A percentile compares a stretch with the other conserved stretches of the same genome.
Conservation (phyloP, 2,797 vertebrate species). For the Novumbra hubbsi region DNA sequence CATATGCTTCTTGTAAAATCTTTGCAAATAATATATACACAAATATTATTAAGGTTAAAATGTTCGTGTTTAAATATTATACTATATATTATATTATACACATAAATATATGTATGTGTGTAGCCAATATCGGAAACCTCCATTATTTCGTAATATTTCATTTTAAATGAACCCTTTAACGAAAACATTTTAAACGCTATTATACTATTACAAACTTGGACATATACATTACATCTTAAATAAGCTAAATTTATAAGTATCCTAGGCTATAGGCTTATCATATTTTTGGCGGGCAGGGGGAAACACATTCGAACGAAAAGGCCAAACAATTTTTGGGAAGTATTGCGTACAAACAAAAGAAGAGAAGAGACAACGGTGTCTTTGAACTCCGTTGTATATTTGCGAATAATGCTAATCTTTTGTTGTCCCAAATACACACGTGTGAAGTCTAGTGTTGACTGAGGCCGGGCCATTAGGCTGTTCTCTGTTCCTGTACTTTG, state of each 20-base stretch:
- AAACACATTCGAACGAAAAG: neutral
- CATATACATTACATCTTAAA: neutral
- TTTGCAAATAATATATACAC: no score
- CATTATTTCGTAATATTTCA: neutral
- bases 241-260: neutral
- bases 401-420: constrained; percentile 78
- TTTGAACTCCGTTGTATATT: constrained; percentile 78
- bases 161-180: neutral
- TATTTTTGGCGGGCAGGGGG: neutral
- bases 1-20: neutral
- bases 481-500: constrained; percentile 55
- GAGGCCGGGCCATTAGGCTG: constrained; percentile 62
- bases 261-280: neutral
- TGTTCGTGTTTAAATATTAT: no score
- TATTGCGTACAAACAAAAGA: constrained; percentile 53
- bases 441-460: constrained; percentile 66
- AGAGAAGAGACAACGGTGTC: constrained; percentile 61
- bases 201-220: neutral
- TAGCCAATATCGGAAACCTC: no score
- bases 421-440: constrained; percentile 76
- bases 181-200: neutral
- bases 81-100: no score
- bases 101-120: no score
- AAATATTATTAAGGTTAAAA: no score
- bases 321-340: constrained; percentile 25